Conservation (phyloP, 2,113 vertebrate genomes). For the Orthonyx spaldingii region DNA sequence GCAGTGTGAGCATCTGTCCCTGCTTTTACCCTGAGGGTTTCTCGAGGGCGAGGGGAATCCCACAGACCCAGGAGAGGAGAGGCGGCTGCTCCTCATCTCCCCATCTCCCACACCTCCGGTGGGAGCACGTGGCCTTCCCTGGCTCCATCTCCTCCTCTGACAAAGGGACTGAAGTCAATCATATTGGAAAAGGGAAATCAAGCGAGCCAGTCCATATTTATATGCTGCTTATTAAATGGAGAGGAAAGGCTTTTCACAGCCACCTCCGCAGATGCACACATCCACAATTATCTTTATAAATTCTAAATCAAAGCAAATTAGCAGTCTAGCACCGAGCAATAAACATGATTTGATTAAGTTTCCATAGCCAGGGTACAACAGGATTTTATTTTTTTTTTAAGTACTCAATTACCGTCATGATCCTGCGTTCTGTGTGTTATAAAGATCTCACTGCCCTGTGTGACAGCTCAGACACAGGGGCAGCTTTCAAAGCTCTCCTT, state of each 20-base stretch:
- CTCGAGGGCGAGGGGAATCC: neutral
- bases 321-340: neutral
- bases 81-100: neutral
- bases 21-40: neutral
- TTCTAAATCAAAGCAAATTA: conserved; percentile 58
- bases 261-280: neutral
- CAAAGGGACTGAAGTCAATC: neutral
- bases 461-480: neutral
- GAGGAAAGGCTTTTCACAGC: conserved; percentile 19
- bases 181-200: neutral
- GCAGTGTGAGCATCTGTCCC: neutral
- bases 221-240: neutral
- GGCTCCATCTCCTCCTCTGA: neutral
- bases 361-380: neutral
- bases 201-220: neutral
- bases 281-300: conserved; percentile 31
- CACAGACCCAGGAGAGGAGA: neutral
- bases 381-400: neutral
- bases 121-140: accelerated
- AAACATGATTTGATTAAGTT: conserved; percentile 54
- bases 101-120: accelerated
- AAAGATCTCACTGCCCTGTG: neutral
- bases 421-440: neutral
- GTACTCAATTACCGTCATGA: neutral
- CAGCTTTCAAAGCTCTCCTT: neutral